Conservation (phyloP, 1,140 invertebrate species). For the Venustaconcha ellipsiformis region DNA sequence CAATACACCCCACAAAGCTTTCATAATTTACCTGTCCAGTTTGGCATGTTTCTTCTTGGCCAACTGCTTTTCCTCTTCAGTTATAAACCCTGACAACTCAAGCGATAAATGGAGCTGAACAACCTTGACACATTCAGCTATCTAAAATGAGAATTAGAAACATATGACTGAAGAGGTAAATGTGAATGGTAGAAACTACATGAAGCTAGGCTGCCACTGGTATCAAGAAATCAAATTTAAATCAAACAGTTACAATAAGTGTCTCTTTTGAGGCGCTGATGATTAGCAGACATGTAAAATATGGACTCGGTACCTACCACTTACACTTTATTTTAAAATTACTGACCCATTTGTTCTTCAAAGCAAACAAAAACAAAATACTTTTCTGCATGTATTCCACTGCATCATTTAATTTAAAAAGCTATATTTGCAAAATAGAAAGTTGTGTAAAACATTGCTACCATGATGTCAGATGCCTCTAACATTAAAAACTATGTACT, state of each 20-base stretch:
- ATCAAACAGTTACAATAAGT: not conserved
- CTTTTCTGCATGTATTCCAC: not conserved
- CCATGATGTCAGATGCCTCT: not conserved
- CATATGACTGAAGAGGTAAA: too few species aligned
- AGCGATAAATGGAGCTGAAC: slow-evolving; percentile 52
- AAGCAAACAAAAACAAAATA: too few species aligned
- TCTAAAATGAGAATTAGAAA: slow-evolving; percentile 38
- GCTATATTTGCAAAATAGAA: not conserved
- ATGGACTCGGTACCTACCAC: too few species aligned
- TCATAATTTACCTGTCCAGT: slow-evolving; percentile 16
- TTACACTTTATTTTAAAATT: too few species aligned
- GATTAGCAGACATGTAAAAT: too few species aligned
- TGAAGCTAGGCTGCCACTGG: not conserved
- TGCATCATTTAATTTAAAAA: not conserved
- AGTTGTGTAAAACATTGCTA: not conserved
- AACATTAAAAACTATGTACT: not conserved
- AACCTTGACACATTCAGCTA: slow-evolving; percentile 57
- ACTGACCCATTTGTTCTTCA: too few species aligned
- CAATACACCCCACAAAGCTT: too few species aligned
- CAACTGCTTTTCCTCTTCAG: slow-evolving; percentile 34
- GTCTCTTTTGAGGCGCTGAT: too few species aligned
- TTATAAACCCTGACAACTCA: slow-evolving; percentile 32
- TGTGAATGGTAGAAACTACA: too few species aligned
- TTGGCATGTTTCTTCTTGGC: slow-evolving; percentile 30
- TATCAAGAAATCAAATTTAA: not conserved